Evolutionary conservation across 2,888 invertebrate genomes (phyloP), one percentile per base, ranked within the genome.

Genomic region (Aphidius colemani): DNA sequence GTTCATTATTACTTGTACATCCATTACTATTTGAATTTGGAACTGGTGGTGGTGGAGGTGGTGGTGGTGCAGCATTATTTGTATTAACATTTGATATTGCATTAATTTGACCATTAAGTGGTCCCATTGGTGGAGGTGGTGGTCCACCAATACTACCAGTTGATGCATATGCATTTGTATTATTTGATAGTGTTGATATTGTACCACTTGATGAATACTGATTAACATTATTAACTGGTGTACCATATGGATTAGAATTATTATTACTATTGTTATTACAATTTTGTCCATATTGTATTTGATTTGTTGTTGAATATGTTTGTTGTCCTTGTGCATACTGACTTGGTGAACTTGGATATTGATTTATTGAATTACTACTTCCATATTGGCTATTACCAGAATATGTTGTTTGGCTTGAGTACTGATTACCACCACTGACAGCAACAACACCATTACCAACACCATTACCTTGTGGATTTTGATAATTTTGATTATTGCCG

Each of bases 51-150:
- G 79, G 80, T 30, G 83, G 82, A 46, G 83, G 82, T 8, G 83
- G 82, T 60, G 81, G 82, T 64, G 84, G 76, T 60, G 84, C 84
- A n/a, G 78, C 75, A 48, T 11, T 7, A 48, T 11, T 46, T 30
- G 30, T 30, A 30, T 30, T 30, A 30, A 30, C 5, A 30, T 2
- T 30, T 30, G 30, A 30, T 30, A 5, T 30, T 5, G 5, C 30
- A 30, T 18, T 18, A 18, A 30, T 30, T 41, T 72, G 75, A 59
- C 64, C 70, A 67, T 71, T 77, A 39, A 85, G 85, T 2, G 85
- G 85, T 10, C 77, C 78, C 62, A 86, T 85, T 1, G 86, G 84
- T 57, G 86, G 75, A 61, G 71, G 68, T 66, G 72, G 67, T 66
- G 73, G 70, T 65, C 70, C 66, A 55, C 73, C 74, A 67, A 74